Percentiles rank a stretch among this genome's conserved stretches.
phyloP scores from a whole-genome alignment of 2,113 vertebrate species.

The Strix aluco region DNA sequence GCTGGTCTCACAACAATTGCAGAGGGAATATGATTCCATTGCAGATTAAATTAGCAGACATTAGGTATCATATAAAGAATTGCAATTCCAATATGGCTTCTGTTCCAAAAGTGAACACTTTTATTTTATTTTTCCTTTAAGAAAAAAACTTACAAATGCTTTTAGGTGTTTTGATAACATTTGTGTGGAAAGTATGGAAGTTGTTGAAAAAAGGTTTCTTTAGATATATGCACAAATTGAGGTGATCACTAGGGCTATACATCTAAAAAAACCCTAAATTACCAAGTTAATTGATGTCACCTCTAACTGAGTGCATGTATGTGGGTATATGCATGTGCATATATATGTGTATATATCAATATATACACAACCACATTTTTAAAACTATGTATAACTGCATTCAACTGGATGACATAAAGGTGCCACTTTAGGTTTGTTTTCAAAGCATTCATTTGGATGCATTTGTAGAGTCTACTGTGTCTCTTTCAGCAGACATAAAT shows the following conservation, averaged over 20 bases:
- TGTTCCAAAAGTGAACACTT: neutral
- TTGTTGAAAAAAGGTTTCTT: neutral
- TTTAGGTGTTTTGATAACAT: neutral
- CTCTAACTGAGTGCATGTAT: neutral
- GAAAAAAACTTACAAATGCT: neutral
- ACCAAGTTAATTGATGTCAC: neutral
- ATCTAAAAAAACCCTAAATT: neutral
- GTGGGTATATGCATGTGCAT: neutral
- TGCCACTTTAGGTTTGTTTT: neutral
- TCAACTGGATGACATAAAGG: neutral
- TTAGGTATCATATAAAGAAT: neutral
- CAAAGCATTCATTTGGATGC: neutral
- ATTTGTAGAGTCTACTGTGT: neutral
- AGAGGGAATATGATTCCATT: neutral
- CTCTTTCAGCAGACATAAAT: neutral
- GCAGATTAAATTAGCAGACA: neutral
- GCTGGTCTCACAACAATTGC: neutral
- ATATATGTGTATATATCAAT: neutral
- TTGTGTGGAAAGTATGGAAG: neutral
- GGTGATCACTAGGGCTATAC: neutral
- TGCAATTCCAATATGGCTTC: neutral
- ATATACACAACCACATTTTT: neutral
- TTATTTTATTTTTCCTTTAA: neutral
- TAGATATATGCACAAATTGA: neutral
- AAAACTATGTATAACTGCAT: neutral